Conservation (phyloP, 2,888 invertebrate species). For the Tachina lurida region DNA sequence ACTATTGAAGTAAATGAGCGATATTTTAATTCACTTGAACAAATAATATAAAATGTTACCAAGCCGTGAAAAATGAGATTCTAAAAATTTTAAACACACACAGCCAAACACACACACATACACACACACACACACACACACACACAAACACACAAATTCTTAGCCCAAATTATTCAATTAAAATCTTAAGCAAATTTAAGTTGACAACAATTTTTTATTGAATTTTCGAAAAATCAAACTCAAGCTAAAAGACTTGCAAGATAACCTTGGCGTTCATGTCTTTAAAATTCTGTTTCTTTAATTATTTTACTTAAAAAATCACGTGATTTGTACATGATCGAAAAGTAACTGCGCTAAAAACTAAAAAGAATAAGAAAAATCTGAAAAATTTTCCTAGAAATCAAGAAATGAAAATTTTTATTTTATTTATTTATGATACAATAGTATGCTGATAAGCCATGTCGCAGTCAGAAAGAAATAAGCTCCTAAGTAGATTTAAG, state of each 20-base stretch:
- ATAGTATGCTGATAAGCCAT: too few species aligned
- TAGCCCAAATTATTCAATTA: background rate
- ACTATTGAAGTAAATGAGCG: too few species aligned
- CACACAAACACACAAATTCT: background rate
- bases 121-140: too few species aligned
- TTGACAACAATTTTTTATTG: background rate
- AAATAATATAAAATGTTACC: background rate
- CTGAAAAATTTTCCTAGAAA: background rate
- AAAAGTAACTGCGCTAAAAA: background rate
- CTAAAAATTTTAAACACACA: background rate
- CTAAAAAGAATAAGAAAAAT: background rate
- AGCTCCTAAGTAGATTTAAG: too few species aligned
- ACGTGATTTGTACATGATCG: background rate
- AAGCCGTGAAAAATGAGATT: background rate
- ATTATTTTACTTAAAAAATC: background rate
- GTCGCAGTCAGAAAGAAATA: too few species aligned
- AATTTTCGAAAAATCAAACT: background rate
- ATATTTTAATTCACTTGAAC: background rate
- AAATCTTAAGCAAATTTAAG: background rate
- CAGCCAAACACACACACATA: background rate
- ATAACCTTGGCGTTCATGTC: background rate
- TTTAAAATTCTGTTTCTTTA: background rate
- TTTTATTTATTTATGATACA: background rate
- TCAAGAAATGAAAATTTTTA: background rate
- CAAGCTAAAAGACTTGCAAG: slow-evolving; percentile 8